Evolutionary conservation across 2,113 vertebrate genomes (phyloP).

Genomic region (Siphamia tubifer): DNA sequence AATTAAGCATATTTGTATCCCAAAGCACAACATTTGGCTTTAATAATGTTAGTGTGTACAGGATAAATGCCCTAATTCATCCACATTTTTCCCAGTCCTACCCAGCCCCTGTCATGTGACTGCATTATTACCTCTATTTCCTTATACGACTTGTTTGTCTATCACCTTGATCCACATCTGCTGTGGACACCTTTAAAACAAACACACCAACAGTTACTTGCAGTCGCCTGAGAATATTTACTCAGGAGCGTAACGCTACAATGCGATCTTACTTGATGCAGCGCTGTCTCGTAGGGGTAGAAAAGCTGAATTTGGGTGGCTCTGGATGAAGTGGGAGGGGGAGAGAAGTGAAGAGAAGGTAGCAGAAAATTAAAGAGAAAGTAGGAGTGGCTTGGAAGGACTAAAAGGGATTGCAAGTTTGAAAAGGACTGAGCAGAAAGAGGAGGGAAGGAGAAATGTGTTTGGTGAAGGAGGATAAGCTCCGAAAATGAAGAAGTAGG

Average conservation of each 20-base stretch:
- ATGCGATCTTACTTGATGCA: not conserved
- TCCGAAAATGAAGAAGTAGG: conserved; percentile 24
- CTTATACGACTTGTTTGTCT: not conserved
- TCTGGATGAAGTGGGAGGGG: conserved; percentile 54
- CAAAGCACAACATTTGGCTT: not conserved
- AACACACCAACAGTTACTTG: not conserved
- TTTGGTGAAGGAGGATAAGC: conserved; percentile 24
- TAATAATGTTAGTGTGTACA: not conserved
- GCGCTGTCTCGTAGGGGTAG: not conserved
- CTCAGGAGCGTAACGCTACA: not conserved
- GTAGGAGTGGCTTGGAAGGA: conserved; percentile 32
- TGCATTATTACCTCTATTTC: not conserved
- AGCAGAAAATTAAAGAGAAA: conserved; percentile 37
- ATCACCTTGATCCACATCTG: not conserved
- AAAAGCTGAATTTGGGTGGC: not conserved
- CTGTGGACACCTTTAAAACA: conserved; percentile 10
- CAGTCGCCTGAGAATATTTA: too few relatives aligned
- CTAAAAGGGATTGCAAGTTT: not conserved
- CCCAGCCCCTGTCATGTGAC: not conserved
- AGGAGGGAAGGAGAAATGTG: not conserved
- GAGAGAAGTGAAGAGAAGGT: conserved; percentile 11
- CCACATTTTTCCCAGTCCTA: not conserved
- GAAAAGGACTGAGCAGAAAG: conserved; percentile 4
- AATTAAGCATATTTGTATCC: not conserved
- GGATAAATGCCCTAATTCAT: not conserved